Percentiles rank a stretch among this genome's conserved stretches.
Evolutionary conservation across 2,113 vertebrate genomes (phyloP).

Genomic region (Amia ocellicauda): DNA sequence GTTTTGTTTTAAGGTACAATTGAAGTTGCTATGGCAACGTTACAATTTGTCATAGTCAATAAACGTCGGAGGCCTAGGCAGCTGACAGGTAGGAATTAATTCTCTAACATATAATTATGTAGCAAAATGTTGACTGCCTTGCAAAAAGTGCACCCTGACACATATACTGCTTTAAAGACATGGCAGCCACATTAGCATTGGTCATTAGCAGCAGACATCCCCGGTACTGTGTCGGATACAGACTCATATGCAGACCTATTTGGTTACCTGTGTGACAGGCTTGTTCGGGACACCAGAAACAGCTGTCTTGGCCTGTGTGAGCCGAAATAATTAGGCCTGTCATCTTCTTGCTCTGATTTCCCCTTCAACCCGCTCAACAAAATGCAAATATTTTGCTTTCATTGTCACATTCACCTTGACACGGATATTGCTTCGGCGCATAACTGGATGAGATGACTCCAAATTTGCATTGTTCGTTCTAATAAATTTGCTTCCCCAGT

Average conservation of each 20-base stretch:
- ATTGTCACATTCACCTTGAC: slow-evolving; percentile 99
- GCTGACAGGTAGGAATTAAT: slow-evolving; percentile 92
- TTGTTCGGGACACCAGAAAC: slow-evolving; percentile 99
- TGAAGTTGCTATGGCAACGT: slow-evolving; percentile 79
- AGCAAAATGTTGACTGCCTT: slow-evolving; percentile 91
- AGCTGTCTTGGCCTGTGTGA: slow-evolving; percentile 99
- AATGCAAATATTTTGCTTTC: slow-evolving; percentile 99
- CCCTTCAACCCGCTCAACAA: slow-evolving; percentile 96
- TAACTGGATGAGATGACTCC: slow-evolving; percentile 99
- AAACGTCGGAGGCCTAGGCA: slow-evolving; percentile 75
- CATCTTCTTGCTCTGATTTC: slow-evolving; percentile 96
- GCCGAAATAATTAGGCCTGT: slow-evolving; percentile 99
- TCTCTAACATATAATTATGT: slow-evolving; percentile 94
- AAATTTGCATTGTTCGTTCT: slow-evolving; percentile 99
- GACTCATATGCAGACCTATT: slow-evolving; percentile 95
- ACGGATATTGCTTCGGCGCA: slow-evolving; percentile 98
- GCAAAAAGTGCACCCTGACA: slow-evolving; percentile 85
- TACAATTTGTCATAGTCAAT: slow-evolving; percentile 84
- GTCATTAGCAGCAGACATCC: slow-evolving; percentile 97
- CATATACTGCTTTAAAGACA: slow-evolving; percentile 82
- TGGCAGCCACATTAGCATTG: slow-evolving; percentile 98
- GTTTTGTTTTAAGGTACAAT: slow-evolving; percentile 71
- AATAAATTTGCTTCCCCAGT: slow-evolving; percentile 98
- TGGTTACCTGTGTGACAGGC: slow-evolving; percentile 99
- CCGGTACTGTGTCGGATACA: slow-evolving; percentile 82